A percentile compares a stretch with the other conserved stretches of the same genome.
Evolutionary conservation across 2,797 vertebrate species (phyloP).

Genomic region (Hydrolagus colliei): DNA sequence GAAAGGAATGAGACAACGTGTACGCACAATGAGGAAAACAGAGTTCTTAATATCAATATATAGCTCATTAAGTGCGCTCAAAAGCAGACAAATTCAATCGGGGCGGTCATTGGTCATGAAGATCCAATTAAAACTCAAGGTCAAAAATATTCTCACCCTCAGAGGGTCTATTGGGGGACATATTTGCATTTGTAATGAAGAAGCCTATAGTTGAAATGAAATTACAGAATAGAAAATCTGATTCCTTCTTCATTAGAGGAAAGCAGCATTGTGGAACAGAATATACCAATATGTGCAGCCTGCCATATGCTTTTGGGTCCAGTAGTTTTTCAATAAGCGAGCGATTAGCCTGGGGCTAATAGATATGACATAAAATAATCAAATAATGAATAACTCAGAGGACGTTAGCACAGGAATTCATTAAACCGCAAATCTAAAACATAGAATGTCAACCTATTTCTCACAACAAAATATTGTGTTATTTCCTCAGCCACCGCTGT

Average conservation of each 20-base stretch:
- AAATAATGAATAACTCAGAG: constrained; percentile 53
- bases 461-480: constrained; percentile 41
- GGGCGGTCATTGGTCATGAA: constrained; percentile 40
- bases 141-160: constrained; percentile 56
- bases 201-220: constrained; percentile 62
- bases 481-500: constrained; percentile 43
- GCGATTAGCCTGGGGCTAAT: constrained; percentile 45
- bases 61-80: constrained; percentile 40
- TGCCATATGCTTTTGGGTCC: constrained; percentile 51
- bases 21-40: constrained; percentile 30
- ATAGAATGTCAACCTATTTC: constrained; percentile 41
- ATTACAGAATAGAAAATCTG: constrained; percentile 63
- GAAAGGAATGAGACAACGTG: neutral
- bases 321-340: constrained; percentile 50
- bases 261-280: constrained; percentile 55
- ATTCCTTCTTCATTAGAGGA: constrained; percentile 62
- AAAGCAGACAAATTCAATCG: constrained; percentile 35
- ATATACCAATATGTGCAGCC: constrained; percentile 52
- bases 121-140: constrained; percentile 60
- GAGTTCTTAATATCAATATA: constrained; percentile 37
- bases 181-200: constrained; percentile 58
- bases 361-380: constrained; percentile 45
- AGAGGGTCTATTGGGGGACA: constrained; percentile 51
- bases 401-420: constrained; percentile 51
- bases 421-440: constrained; percentile 42